Percentiles rank a stretch among this genome's conserved stretches.
Conservation (phyloP, 2,888 invertebrate species). For the Mantis religiosa region DNA sequence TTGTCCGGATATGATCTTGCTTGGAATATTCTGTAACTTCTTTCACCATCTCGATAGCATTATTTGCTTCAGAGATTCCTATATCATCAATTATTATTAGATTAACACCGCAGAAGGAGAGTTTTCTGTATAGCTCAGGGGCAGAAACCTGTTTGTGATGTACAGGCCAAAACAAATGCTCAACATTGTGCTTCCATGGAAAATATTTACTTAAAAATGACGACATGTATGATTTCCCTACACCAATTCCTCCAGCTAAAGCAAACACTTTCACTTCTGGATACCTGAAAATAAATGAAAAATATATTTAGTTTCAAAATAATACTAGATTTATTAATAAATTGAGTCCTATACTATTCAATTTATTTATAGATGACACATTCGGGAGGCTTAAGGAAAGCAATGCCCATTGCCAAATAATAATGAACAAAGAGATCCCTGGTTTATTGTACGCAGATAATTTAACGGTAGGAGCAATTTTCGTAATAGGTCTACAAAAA, state of each 20-base stretch:
- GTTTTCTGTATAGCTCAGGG: background rate
- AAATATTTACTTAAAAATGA: constrained; percentile 13
- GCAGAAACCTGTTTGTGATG: background rate
- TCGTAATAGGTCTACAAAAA: too few species aligned
- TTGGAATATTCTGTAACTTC: background rate
- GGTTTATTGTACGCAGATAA: too few species aligned
- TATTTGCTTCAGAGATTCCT: background rate
- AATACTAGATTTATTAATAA: too few species aligned
- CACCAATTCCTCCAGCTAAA: constrained; percentile 14
- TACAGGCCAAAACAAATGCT: constrained; percentile 8
- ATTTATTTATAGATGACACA: too few species aligned
- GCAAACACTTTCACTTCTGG: constrained; percentile 4
- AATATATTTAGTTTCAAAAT: too few species aligned
- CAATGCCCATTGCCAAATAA: too few species aligned
- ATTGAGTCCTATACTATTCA: too few species aligned
- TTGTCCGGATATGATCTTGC: background rate
- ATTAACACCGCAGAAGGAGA: constrained; percentile 19
- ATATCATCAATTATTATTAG: constrained; percentile 18
- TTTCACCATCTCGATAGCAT: background rate
- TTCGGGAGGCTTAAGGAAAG: too few species aligned
- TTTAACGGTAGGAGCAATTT: too few species aligned
- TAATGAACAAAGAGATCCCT: too few species aligned
- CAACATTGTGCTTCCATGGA: constrained; percentile 8
- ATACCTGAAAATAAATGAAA: background rate
- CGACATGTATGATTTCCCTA: constrained; percentile 19